Conservation (phyloP, 2,113 vertebrate species). For the Cottus gobio region DNA sequence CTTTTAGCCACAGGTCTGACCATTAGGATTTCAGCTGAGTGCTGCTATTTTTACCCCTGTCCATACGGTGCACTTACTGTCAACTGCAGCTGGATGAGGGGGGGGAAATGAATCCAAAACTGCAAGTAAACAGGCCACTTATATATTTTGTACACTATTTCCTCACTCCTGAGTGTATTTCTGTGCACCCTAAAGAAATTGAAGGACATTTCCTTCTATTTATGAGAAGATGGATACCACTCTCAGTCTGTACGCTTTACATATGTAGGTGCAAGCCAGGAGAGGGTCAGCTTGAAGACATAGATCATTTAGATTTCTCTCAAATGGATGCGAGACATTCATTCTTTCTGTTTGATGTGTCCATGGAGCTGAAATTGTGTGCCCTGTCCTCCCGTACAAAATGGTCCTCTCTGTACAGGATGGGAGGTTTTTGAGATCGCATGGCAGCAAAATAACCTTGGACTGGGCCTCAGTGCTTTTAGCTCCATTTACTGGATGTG, state of each 20-base stretch:
- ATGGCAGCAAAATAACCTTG: constrained; percentile 66
- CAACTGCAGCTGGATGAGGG: constrained; percentile 28
- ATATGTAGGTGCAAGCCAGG: too few species aligned
- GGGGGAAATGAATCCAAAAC: background rate
- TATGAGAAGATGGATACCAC: background rate
- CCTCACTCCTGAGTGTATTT: background rate
- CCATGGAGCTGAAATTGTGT: background rate
- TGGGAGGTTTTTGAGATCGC: constrained; percentile 65
- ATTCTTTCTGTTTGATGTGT: background rate
- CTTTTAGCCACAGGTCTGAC: constrained; percentile 16
- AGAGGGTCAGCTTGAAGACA: too few species aligned
- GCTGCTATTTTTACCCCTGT: constrained; percentile 35
- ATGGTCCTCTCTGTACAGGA: constrained; percentile 28
- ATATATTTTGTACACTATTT: background rate
- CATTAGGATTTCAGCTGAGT: constrained; percentile 12
- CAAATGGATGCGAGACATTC: background rate
- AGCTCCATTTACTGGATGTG: constrained; percentile 61
- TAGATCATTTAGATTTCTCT: constrained; percentile 28
- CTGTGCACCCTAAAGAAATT: background rate
- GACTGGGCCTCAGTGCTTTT: constrained; percentile 49
- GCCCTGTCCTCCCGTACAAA: constrained; percentile 2
- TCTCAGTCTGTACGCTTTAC: too few species aligned
- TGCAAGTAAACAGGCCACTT: constrained; percentile 6
- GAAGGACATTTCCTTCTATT: background rate
- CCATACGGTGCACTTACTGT: constrained; percentile 28